Base-by-base conservation (phyloP, 2,113 vertebrate species). In the Hemiprocne comata region DNA sequence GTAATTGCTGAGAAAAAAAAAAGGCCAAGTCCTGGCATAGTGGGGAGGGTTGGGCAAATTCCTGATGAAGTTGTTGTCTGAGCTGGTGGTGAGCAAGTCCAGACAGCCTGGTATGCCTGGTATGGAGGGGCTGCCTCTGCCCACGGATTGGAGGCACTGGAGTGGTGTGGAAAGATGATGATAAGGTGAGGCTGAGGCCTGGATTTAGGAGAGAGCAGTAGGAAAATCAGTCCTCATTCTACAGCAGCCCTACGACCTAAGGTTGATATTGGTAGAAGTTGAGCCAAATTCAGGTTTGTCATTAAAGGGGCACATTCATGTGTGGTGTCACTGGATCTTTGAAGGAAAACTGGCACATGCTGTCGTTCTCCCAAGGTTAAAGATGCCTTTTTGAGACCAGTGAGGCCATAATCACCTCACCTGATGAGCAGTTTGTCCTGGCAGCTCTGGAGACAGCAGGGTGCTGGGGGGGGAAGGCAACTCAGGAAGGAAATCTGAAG, bases 141-240 rank as follows among this genome's bases (percentile, higher is more conserved):
- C 57, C 34, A 2, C 2, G 4, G 23, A 7, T 17, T 7, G 0
- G 31, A 38, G 61, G 55, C 46, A 40, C 38, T 1, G 0, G 0
- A 5, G 34, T 1, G 33, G 3, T 5, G 5, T 58, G 57, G 74
- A 26, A 58, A 74, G 51, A 13, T 12, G 69, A 13, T 28, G 42
- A 10, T 13, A 16, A 83, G 17, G 16, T 62, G 71, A 78, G 57
- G 28, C 28, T 82, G 65, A 78, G 24, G 25, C 55, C n/a, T 75
- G 50, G 31, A 10, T 28, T 61, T 55, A 19, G 29, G 77, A 66
- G 40, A 55, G 26, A 70, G 60, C 53, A 60, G 18, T 31, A 15
- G 77, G 72, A 80, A 92, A n/a, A 24, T 70, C 74, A 64, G 34
- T 9, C 23, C 29, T 8, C 20, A 16, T 50, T 38, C 33, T 36